Base-by-base conservation (phyloP, 2,797 vertebrate genomes). In the Onychomys arenicola region DNA sequence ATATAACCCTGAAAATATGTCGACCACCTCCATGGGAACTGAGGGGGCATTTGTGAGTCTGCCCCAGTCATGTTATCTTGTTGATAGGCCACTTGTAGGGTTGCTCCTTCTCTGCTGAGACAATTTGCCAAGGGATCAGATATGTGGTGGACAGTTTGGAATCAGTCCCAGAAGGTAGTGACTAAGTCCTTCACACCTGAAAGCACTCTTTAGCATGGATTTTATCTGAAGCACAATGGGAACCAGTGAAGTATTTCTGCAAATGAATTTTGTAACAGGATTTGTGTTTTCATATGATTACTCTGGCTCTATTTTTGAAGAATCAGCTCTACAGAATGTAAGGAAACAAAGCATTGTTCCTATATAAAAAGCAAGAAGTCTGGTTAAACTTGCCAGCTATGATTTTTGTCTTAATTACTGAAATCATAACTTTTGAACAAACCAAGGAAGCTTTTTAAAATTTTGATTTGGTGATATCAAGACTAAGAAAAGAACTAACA, bases 171-270 rank as follows among this genome's bases (percentile, higher is more conserved):
- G 83, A 65, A 59, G 65, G 13, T 14, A 57, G 34, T 84, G 78
- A 96, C 13, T 89, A 77, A 76, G 17, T 88, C 61, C 76, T 97
- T 96, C 63, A 75, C 93, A 89, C 13, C 37, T 23, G 37, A 81
- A 94, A 89, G 71, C n/a, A 81, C 13, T 10, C 57, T 43, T 37
- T 46, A 80, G 77, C 71, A 89, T 67, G 84, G 85, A 61, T 93
- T 96, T 93, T 77, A 83, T 95, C 86, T 91, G 37, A 88, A 89
- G 32, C n/a, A 92, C 88, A 92, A 55, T 93, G 61, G 89, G 83
- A 96, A 34, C 25, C 92, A 81, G 57, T 43, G 71, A 93, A 88
- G n/a, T 49, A 75, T 17, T 80, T 96, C 82, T 82, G 40, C 67
- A 95, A 82, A 55, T 63, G 73, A 65, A 57, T 46, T 27, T 10